A percentile compares a stretch with the other conserved stretches of the same genome.
These are phyloP conservation scores for Peromyscus polionotus DNA, from an alignment of 2,113 vertebrate species.

Conservation along the genomic window DNA sequence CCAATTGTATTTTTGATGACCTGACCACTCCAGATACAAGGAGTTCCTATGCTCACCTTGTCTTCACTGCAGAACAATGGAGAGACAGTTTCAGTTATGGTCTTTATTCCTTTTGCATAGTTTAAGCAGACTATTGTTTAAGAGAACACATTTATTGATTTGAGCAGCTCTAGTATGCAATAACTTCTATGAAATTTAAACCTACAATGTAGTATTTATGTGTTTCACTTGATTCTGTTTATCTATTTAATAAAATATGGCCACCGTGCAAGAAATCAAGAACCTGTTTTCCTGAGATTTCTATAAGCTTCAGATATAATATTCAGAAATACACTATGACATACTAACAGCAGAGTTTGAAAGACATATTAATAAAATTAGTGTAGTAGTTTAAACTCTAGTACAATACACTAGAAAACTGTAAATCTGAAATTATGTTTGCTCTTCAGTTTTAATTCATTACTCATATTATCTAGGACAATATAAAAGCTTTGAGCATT, in stretches of 20 bases:
- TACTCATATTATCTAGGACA: neutral
- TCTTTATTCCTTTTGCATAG: neutral
- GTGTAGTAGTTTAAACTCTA: neutral
- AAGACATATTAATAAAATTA: neutral
- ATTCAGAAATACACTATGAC: neutral
- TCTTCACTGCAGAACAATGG: neutral
- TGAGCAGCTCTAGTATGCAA: neutral
- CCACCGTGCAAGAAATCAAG: neutral
- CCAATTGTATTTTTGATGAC: neutral
- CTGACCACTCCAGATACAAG: neutral
- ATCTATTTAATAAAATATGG: neutral
- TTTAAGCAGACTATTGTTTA: neutral
- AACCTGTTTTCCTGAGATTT: neutral
- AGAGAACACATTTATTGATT: neutral
- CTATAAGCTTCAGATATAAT: neutral
- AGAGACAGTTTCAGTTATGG: neutral
- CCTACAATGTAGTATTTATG: neutral
- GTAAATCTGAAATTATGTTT: neutral
- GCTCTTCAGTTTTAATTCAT: neutral
- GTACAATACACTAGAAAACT: neutral
- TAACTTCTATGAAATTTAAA: neutral
- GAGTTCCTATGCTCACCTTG: accelerated
- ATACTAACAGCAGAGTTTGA: neutral
- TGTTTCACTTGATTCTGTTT: neutral
- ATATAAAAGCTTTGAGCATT: neutral